A percentile compares a stretch with the other conserved stretches of the same genome.
Evolutionary conservation across 2,797 vertebrate genomes (phyloP).

Genomic region (Sternotherus odoratus): DNA sequence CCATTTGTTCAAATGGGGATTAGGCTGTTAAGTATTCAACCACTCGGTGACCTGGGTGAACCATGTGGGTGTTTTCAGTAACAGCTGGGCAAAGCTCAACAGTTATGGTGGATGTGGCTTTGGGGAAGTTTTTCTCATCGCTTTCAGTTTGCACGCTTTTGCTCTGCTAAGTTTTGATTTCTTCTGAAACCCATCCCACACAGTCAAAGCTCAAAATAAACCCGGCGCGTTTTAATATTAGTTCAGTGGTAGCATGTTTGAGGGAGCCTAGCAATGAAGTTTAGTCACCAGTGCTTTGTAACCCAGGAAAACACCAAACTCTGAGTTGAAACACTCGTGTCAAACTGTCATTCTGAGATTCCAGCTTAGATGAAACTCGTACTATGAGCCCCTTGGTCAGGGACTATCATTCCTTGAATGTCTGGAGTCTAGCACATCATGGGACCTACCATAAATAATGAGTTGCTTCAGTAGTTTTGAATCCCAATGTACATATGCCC

Average conservation of each 20-base stretch:
- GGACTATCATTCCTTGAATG: fast-evolving
- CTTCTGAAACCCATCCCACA: constrained; percentile 49
- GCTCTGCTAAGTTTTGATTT: constrained; percentile 20
- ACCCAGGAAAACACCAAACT: neutral
- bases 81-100: constrained; percentile 59
- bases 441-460: neutral
- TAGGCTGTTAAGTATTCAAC: constrained; percentile 46
- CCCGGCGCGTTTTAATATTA: neutral
- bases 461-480: neutral
- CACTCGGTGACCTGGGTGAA: neutral
- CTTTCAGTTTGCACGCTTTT: constrained; percentile 44
- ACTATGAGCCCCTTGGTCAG: neutral
- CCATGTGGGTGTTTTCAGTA: constrained; percentile 68
- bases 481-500: neutral
- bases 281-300: neutral
- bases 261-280: neutral
- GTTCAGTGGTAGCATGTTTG: neutral
- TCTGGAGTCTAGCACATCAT: neutral
- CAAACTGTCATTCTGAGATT: neutral
- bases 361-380: neutral
- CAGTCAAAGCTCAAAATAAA: constrained; percentile 17
- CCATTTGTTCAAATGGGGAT: neutral
- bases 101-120: constrained; percentile 51
- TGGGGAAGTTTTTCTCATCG: constrained; percentile 59
- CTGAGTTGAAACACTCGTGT: neutral